These are phyloP conservation scores for Erpetoichthys calabaricus DNA, from an alignment of 2,797 vertebrate species.

Conservation along the genomic window DNA sequence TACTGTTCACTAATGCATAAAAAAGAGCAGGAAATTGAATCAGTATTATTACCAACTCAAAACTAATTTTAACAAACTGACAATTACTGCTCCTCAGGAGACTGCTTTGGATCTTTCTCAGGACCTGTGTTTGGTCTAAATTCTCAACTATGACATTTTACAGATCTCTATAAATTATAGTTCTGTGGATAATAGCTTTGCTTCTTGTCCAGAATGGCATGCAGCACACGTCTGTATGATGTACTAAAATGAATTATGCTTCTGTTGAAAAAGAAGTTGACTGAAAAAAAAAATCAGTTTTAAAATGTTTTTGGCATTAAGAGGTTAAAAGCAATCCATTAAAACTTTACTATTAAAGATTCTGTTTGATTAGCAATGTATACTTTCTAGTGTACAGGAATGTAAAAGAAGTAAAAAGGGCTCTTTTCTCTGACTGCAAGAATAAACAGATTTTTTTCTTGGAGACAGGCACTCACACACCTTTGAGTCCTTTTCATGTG, in stretches of 20 bases:
- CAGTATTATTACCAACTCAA: constrained; percentile 32
- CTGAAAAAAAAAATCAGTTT: too few species aligned
- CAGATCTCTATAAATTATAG: constrained; percentile 5
- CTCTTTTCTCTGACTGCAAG: too few species aligned
- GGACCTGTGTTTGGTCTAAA: constrained; percentile 12
- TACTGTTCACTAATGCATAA: constrained; percentile 54
- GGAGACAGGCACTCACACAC: too few species aligned
- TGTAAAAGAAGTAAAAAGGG: too few species aligned
- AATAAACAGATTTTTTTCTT: too few species aligned
- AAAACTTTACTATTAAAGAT: too few species aligned
- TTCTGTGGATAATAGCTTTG: neutral
- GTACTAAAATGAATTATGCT: neutral
- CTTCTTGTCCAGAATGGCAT: neutral
- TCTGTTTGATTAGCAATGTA: too few species aligned
- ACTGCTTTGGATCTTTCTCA: constrained; percentile 5
- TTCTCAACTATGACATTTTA: constrained; percentile 26
- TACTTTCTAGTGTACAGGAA: too few species aligned
- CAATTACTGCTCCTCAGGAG: constrained; percentile 13
- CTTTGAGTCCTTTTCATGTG: too few species aligned
- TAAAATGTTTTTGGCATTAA: too few species aligned
- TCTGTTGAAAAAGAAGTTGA: neutral
- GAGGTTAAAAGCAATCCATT: too few species aligned
- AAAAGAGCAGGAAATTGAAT: constrained; percentile 37
- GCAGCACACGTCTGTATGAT: neutral
- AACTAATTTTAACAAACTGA: constrained; percentile 44